Percentiles rank a stretch among this genome's conserved stretches.
Evolutionary conservation across 2,888 invertebrate species (phyloP).

Genomic region (Beris morrisii): DNA sequence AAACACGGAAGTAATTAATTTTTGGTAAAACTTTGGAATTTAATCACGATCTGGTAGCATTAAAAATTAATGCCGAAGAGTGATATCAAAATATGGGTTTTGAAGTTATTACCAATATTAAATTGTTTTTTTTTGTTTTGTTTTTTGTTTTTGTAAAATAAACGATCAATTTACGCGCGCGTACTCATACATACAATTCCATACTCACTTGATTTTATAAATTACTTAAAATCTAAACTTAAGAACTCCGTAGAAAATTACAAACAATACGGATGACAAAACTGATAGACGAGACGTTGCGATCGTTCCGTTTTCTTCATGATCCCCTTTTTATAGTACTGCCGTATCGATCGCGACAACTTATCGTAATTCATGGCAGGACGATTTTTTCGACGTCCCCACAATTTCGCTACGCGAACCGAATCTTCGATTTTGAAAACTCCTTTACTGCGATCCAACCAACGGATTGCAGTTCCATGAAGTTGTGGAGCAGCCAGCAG

Average conservation of each 20-base stretch:
- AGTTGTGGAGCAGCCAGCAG: constrained; percentile 84
- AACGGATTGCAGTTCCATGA: constrained; percentile 93
- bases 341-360: constrained; percentile 92
- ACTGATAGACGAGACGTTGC: constrained; percentile 97
- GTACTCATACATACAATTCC: constrained; percentile 11
- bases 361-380: constrained; percentile 99
- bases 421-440: constrained; percentile 99
- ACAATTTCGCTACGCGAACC: constrained; percentile 92
- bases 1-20: constrained; percentile 7
- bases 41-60: constrained; percentile 36
- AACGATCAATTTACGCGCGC: constrained; percentile 13
- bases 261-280: constrained; percentile 91
- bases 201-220: neutral
- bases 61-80: constrained; percentile 37
- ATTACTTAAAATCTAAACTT: constrained; percentile 8
- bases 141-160: neutral
- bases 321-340: constrained; percentile 99
- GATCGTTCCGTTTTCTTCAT: constrained; percentile 99
- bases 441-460: constrained; percentile 92
- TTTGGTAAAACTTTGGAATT: constrained; percentile 31
- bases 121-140: constrained; percentile 10
- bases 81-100: constrained; percentile 18
- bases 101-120: neutral
- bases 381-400: constrained; percentile 97
- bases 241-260: constrained; percentile 52